Evolutionary conservation across 1,140 invertebrate genomes (phyloP).

Genomic region (Hylyphantes graminicola): DNA sequence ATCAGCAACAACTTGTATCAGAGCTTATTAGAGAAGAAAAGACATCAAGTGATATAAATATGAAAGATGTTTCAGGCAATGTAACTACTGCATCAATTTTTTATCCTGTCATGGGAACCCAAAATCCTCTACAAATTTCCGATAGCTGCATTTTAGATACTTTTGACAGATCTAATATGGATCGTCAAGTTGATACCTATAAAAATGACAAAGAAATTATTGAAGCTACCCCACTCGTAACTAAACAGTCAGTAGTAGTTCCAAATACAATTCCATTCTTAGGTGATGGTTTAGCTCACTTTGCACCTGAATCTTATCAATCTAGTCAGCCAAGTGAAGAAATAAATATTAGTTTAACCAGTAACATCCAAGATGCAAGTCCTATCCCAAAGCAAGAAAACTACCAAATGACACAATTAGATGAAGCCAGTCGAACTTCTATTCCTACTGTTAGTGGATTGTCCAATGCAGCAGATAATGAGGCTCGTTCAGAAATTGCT

Average conservation of each 20-base stretch:
- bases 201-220: background rate
- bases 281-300: background rate
- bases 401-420: background rate
- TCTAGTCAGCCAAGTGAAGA: conserved; percentile 12
- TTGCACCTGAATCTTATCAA: background rate
- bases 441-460: background rate
- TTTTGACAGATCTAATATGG: conserved; percentile 11
- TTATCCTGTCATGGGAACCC: conserved; percentile 10
- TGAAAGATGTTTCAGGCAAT: background rate
- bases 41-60: background rate
- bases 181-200: background rate
- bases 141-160: conserved; percentile 5
- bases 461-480: too few relatives aligned
- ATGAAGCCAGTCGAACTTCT: background rate
- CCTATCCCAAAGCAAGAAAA: background rate
- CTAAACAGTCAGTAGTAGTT: background rate
- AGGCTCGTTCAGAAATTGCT: background rate
- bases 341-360: too few relatives aligned
- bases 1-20: too few relatives aligned
- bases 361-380: background rate
- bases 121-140: conserved; percentile 20
- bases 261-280: conserved; percentile 2
- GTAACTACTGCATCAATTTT: background rate
- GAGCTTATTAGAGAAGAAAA: too few relatives aligned
- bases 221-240: background rate